Evolutionary conservation across 2,888 invertebrate genomes (phyloP), one percentile per base, ranked within the genome.

Genomic region (Gymnocheta viridis): DNA sequence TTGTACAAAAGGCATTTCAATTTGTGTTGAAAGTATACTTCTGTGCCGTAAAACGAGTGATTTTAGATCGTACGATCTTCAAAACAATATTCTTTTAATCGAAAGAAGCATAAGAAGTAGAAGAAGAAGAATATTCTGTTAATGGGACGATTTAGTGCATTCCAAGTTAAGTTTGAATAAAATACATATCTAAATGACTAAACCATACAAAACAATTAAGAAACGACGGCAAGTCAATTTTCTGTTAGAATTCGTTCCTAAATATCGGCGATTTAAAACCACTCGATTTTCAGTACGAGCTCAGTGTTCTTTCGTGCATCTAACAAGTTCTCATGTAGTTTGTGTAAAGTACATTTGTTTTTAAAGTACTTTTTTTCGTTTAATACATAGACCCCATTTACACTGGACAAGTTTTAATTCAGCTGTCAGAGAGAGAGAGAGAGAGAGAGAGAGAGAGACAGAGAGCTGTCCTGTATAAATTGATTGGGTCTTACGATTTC

Each of bases 1-100:
- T 80, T 70, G 76, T 83, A 83, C 80, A 80, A 80, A 77, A 83
- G 64, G 66, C 58, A 47, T 72, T 73, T 62, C 14, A 78, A 73
- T 62, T 35, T 66, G 41, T 64, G 47, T 79, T 62, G 41, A 51
- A 62, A 72, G 41, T 56, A 49, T 29, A 19, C 4, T 12, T 72
- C 1, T 24, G 38, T 66, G 41, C 41, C n/a, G 41, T n/a, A 41
- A 41, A 41, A 4, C 41, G 41, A 41, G 41, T 41, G 41, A n/a
- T 41, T 41, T 14, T 41, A 14, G n/a, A 38, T 12, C 1, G 38
- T n/a, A n/a, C n/a, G n/a, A n/a, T n/a, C n/a, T n/a, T n/a, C n/a
- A n/a, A n/a, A 12, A 12, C 32, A 38, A 12, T 38, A 12, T 12
- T 38, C 10, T 38, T 3, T 12, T 38, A 38, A 6, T 38, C 32